Conservation (phyloP, 1,140 invertebrate species). For the Drosophila melanogaster region Release_6_plus_ISO1_MT NT_033777.3:9688001-9688500, state of each 20-base stretch:
- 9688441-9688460: constrained; percentile 34
- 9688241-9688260: constrained; percentile 54
- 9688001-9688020: constrained; percentile 96
- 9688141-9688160: constrained; percentile 27
- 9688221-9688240: neutral
- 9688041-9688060: constrained; percentile 86
- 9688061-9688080: constrained; percentile 25
- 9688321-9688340: constrained; percentile 32
- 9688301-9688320: constrained; percentile 39
- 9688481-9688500: neutral
- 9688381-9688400: constrained; percentile 2
- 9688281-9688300: constrained; percentile 46
- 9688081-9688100: constrained; percentile 42
- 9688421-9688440: constrained; percentile 36
- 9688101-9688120: constrained; percentile 49
- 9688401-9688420: constrained; percentile 6
- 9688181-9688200: constrained; percentile 68
- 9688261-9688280: constrained; percentile 77
- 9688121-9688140: constrained; percentile 36
- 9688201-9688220: constrained; percentile 46
- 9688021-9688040: constrained; percentile 95
- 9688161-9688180: constrained; percentile 5
- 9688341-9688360: constrained; percentile 36
- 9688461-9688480: neutral
- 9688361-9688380: constrained; percentile 22